phyloP scores from a whole-genome alignment of 2,113 vertebrate species.

The Paradoxurus hermaphroditus region DNA sequence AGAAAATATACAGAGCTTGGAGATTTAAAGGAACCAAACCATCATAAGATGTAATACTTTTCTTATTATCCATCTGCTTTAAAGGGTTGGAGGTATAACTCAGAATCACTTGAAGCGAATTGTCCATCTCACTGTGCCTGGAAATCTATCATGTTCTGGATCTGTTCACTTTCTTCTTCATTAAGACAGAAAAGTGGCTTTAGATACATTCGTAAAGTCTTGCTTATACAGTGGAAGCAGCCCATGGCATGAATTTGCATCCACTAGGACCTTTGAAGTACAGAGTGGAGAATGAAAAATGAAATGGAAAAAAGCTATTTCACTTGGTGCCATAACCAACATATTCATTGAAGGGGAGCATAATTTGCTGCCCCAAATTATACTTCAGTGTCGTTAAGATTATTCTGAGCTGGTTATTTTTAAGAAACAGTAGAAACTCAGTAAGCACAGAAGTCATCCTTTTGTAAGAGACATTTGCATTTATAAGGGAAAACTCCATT shows the following conservation, averaged over 20 bases:
- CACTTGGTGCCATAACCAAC: not conserved
- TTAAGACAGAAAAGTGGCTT: slow-evolving; percentile 13
- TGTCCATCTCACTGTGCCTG: not conserved
- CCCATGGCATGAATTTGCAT: not conserved
- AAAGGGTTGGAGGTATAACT: not conserved
- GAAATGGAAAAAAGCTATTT: not conserved
- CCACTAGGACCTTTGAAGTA: not conserved
- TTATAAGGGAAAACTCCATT: not conserved
- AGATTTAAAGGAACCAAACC: slow-evolving; percentile 25
- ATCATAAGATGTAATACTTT: not conserved
- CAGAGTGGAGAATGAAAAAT: slow-evolving; percentile 27
- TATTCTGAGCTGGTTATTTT: not conserved
- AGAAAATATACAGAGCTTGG: slow-evolving; percentile 27
- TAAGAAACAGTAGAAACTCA: not conserved
- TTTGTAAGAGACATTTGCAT: not conserved
- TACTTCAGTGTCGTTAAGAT: not conserved
- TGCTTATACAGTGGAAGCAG: not conserved
- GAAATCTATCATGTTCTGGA: not conserved
- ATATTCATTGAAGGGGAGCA: not conserved
- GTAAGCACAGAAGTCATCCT: not conserved
- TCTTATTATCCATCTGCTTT: not conserved
- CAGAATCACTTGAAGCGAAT: not conserved
- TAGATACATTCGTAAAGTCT: not conserved
- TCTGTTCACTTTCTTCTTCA: slow-evolving; percentile 22
- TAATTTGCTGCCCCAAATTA: not conserved